Evolutionary conservation across 1,140 invertebrate species (phyloP), one percentile per base, ranked within the genome.

Genomic region (Rhopalosiphum maidis): DNA sequence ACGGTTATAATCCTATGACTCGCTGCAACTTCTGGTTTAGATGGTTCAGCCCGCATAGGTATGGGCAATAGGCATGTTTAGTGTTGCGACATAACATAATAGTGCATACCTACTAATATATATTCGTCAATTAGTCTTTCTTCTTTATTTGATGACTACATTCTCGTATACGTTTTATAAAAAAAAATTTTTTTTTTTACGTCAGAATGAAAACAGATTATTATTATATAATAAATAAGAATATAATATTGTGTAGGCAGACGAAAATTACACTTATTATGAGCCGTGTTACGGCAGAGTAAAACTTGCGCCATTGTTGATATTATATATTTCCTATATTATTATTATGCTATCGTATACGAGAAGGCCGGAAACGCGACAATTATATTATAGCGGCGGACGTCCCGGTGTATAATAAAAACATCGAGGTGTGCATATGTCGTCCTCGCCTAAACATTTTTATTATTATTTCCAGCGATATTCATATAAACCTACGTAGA

Each of bases 291-390:
- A 85, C 82, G 37, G 23, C 41, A 37, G 83, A 41, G 83, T 85
- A 43, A 85, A 30, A 37, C 3, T 11, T 23, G 23, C 23, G 83
- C 37, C 37, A 41, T 25, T 41, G 83, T 41, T 41, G 83, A 77
- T 77, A 68, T 68, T 68, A 77, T 77, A 77, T 18, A 77, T 77
- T 77, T 77, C 30, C 60, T 77, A 77, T 77, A 77, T 77, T 77
- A 68, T 68, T 68, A 68, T 68, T 30, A n/a, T 85, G 23, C 1
- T 9, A 41, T 41, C 83, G 37, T 25, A 5, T 41, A 25, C 83
- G 23, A 23, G 22, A 37, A 41, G 37, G 41, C 37, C 83, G 83
- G 41, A 41, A 85, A 37, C 83, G 37, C 83, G 83, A 41, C 60
- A 77, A 77, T 77, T 77, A 77, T 77, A 77, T 77, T 77, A 77